phyloP scores from a whole-genome alignment of 1,140 invertebrate species.

The Lepidurus apus region DNA sequence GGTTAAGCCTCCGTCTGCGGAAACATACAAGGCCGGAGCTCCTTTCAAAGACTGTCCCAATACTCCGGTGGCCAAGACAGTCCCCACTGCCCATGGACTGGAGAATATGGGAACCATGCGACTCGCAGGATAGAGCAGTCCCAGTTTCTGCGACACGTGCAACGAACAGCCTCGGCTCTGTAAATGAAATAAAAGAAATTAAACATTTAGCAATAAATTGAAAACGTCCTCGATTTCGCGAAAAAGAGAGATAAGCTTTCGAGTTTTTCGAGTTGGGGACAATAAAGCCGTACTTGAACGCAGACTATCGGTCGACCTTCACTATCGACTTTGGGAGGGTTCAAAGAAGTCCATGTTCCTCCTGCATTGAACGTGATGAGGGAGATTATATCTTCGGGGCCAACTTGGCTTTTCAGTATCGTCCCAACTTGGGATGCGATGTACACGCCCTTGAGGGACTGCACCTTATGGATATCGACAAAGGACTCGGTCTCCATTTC shows the following conservation, averaged over 20 bases:
- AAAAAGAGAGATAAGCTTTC: neutral
- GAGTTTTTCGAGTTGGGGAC: neutral
- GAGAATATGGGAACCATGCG: conserved; percentile 75
- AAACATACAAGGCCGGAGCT: conserved; percentile 72
- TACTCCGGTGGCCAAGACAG: conserved; percentile 77
- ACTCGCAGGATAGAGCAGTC: conserved; percentile 69
- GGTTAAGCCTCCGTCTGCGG: conserved; percentile 72
- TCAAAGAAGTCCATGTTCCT: conserved; percentile 67
- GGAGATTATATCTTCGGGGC: conserved; percentile 66
- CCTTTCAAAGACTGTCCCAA: conserved; percentile 69
- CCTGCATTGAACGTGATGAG: conserved; percentile 86
- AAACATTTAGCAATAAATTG: neutral
- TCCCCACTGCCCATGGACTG: conserved; percentile 76
- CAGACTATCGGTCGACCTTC: conserved; percentile 61
- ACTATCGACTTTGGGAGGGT: conserved; percentile 59
- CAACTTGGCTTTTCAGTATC: conserved; percentile 49
- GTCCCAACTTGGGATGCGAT: conserved; percentile 71
- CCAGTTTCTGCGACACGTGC: conserved; percentile 79
- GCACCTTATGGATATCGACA: conserved; percentile 82
- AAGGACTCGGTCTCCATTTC: conserved; percentile 68
- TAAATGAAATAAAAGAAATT: conserved; percentile 22
- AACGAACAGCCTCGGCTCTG: conserved; percentile 64
- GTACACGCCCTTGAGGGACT: conserved; percentile 79
- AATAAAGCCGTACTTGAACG: conserved; percentile 44
- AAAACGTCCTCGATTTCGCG: no score